Percentiles rank a stretch among this genome's conserved stretches.
phyloP scores from a whole-genome alignment of 2,113 vertebrate genomes.

The Bubo blakistoni region DNA sequence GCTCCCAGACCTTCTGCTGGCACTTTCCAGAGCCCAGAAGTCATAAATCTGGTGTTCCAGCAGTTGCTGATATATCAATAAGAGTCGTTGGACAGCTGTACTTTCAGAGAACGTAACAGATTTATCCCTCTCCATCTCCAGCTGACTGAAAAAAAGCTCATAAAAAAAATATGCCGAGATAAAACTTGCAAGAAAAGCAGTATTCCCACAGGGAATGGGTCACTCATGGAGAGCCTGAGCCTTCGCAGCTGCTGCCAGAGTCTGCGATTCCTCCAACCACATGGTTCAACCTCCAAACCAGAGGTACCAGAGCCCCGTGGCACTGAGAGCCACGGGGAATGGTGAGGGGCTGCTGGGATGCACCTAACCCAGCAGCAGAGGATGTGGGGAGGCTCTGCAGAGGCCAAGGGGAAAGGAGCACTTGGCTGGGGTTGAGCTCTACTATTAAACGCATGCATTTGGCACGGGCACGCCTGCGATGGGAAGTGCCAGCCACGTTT shows the following conservation, averaged over 20 bases:
- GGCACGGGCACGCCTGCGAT: rapidly evolving
- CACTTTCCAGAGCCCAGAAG: slow-evolving; percentile 29
- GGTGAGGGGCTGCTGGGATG: neutral
- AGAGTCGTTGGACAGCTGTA: neutral
- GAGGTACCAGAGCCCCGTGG: neutral
- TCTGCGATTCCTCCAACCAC: rapidly evolving
- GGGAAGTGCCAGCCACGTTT: neutral
- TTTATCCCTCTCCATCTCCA: slow-evolving; percentile 29
- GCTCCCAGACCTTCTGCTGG: slow-evolving; percentile 43
- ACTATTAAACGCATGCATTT: rapidly evolving
- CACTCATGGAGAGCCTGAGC: neutral
- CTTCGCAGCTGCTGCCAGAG: neutral
- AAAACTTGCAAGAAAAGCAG: neutral
- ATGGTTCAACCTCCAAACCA: neutral
- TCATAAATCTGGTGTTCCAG: slow-evolving; percentile 42
- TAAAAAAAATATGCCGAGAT: neutral
- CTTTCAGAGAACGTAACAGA: neutral
- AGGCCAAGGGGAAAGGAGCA: neutral
- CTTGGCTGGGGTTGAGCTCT: neutral
- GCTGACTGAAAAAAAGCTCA: neutral
- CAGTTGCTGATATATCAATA: slow-evolving; percentile 55
- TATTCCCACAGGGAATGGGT: neutral
- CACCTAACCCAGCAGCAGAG: neutral
- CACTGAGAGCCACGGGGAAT: neutral
- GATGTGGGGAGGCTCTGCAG: neutral